Evolutionary conservation across 2,888 invertebrate species (phyloP).

Genomic region (Heliconius hortense): DNA sequence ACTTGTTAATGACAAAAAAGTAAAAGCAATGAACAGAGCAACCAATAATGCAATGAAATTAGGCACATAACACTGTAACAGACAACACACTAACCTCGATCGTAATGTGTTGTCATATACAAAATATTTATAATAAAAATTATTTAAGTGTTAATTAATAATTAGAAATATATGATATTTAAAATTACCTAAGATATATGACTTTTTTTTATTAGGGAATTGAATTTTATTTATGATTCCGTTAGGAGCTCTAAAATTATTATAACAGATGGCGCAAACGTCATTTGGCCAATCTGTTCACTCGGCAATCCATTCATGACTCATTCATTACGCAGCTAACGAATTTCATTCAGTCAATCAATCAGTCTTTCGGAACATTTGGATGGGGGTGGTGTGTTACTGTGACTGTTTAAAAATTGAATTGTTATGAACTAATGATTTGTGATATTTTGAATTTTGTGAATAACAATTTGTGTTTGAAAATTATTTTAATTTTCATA

Average conservation of each 20-base stretch:
- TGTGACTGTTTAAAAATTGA: conserved; percentile 48
- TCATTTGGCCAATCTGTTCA: conserved; percentile 28
- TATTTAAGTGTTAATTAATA: neutral
- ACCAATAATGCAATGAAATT: conserved; percentile 36
- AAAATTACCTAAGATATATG: neutral
- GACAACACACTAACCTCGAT: neutral
- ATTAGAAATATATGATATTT: neutral
- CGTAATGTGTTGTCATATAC: neutral
- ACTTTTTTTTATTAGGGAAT: neutral
- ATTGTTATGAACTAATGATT: conserved; percentile 53
- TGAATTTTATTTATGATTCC: neutral
- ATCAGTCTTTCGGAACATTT: conserved; percentile 54
- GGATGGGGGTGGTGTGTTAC: conserved; percentile 47
- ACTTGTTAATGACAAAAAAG: conserved; percentile 42
- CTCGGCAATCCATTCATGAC: conserved; percentile 39
- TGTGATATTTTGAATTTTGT: conserved; percentile 43
- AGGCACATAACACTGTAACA: conserved; percentile 25
- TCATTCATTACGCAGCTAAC: conserved; percentile 24
- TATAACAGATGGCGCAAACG: conserved; percentile 6
- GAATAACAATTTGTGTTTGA: conserved; percentile 34
- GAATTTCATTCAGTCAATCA: conserved; percentile 49
- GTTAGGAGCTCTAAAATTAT: neutral
- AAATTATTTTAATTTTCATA: conserved; percentile 21
- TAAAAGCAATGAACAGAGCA: conserved; percentile 40
- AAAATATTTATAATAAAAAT: neutral